Evolutionary conservation across 2,113 vertebrate species (phyloP).

Genomic region (Rana temporaria): DNA sequence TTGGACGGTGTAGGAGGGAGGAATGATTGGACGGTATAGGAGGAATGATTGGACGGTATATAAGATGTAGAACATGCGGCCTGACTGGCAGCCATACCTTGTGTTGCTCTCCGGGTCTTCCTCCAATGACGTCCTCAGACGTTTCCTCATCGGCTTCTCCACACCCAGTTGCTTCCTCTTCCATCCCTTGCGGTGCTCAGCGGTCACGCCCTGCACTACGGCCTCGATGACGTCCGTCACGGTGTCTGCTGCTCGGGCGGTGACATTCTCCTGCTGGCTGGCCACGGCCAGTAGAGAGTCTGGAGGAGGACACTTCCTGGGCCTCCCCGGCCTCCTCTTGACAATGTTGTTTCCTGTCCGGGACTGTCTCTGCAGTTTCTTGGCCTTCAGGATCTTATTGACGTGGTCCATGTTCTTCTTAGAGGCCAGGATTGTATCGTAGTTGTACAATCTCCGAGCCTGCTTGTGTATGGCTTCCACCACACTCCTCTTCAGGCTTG

Average conservation of each 20-base stretch:
- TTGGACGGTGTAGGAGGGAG: no score
- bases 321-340: conserved; percentile 89
- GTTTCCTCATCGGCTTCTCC: conserved; percentile 71
- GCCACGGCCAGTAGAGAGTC: conserved; percentile 71
- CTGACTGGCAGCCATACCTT: neutral
- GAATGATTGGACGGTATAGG: no score
- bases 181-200: conserved; percentile 79
- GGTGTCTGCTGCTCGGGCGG: conserved; percentile 68
- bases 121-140: conserved; percentile 66
- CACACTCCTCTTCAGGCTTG: conserved; percentile 74
- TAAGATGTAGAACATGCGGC: no score
- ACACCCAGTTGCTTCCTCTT: conserved; percentile 83
- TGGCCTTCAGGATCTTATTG: conserved; percentile 83
- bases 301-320: conserved; percentile 84
- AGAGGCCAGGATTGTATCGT: conserved; percentile 80
- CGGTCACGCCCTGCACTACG: conserved; percentile 79
- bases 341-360: conserved; percentile 82
- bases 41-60: no score
- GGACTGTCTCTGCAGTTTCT: conserved; percentile 78
- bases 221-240: conserved; percentile 80
- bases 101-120: conserved; percentile 67
- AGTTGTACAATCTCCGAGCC: conserved; percentile 82
- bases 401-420: conserved; percentile 83
- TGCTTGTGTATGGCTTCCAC: conserved; percentile 81
- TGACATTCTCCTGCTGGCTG: conserved; percentile 61